Percentiles rank a stretch among this genome's conserved stretches.
Conservation (phyloP, 2,113 vertebrate genomes). For the Indicator indicator region DNA sequence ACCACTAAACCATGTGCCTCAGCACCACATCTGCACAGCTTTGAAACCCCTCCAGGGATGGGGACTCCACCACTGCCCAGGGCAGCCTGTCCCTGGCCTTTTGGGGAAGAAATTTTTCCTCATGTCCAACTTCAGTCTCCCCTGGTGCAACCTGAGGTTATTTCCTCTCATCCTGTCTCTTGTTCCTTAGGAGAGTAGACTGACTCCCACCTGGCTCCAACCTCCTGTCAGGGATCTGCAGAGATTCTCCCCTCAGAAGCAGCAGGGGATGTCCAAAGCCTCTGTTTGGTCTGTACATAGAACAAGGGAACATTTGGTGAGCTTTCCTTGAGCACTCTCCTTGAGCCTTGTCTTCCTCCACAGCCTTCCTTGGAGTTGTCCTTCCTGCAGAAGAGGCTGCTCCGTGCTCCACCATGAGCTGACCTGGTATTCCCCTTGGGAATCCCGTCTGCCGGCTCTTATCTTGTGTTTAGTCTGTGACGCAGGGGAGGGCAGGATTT, state of each 20-base stretch:
- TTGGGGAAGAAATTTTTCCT: neutral
- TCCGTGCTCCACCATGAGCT: neutral
- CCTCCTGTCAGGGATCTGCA: neutral
- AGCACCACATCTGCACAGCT: neutral
- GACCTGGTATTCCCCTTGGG: neutral
- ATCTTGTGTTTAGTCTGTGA: slow-evolving; percentile 27
- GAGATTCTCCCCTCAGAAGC: neutral
- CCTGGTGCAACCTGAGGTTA: neutral
- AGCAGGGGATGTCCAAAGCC: neutral
- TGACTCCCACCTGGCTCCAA: neutral
- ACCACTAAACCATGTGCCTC: neutral
- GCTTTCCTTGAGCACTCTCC: neutral
- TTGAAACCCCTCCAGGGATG: neutral
- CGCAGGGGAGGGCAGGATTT: neutral
- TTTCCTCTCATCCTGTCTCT: neutral
- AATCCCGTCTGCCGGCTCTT: neutral
- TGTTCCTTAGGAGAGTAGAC: neutral
- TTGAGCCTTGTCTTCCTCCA: neutral
- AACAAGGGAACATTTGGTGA: fast-evolving
- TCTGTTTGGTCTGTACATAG: neutral
- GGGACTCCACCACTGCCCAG: neutral
- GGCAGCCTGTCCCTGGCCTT: neutral
- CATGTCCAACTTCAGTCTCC: neutral
- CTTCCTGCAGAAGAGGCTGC: neutral
- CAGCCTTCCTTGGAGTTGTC: neutral